Conservation (phyloP, 2,113 vertebrate genomes). For the Actinemys pallida region DNA sequence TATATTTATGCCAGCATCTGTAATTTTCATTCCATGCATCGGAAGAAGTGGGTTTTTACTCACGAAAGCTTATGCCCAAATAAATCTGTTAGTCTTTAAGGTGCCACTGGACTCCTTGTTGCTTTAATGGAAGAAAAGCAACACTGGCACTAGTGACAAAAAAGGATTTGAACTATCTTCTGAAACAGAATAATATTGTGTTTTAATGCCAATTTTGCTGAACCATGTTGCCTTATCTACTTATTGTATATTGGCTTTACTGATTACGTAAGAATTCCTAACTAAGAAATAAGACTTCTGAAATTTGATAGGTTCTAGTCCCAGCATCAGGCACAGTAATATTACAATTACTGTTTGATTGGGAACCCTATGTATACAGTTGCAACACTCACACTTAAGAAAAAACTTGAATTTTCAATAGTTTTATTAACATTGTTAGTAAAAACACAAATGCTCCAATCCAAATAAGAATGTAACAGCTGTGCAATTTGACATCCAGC, state of each 20-base stretch:
- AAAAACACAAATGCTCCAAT: not conserved
- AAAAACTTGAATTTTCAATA: not conserved
- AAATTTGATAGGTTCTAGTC: not conserved
- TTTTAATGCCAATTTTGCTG: not conserved
- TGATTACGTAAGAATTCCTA: not conserved
- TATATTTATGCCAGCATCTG: too few species aligned
- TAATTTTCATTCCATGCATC: too few species aligned
- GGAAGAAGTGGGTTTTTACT: too few species aligned
- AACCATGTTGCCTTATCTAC: not conserved
- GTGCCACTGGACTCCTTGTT: too few species aligned
- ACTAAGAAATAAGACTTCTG: not conserved
- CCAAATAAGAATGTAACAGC: not conserved
- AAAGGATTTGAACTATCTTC: not conserved
- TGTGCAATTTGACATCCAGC: not conserved
- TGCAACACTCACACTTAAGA: not conserved
- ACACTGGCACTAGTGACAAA: not conserved
- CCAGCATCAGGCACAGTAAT: not conserved
- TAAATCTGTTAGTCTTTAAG: too few species aligned
- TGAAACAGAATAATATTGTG: not conserved
- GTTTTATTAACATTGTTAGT: not conserved
- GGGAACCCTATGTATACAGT: not conserved
- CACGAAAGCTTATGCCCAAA: too few species aligned
- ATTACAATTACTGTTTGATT: not conserved
- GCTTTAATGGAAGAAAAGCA: not conserved
- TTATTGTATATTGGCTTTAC: not conserved